phyloP scores from a whole-genome alignment of 2,113 vertebrate genomes.

The Sander vitreus region DNA sequence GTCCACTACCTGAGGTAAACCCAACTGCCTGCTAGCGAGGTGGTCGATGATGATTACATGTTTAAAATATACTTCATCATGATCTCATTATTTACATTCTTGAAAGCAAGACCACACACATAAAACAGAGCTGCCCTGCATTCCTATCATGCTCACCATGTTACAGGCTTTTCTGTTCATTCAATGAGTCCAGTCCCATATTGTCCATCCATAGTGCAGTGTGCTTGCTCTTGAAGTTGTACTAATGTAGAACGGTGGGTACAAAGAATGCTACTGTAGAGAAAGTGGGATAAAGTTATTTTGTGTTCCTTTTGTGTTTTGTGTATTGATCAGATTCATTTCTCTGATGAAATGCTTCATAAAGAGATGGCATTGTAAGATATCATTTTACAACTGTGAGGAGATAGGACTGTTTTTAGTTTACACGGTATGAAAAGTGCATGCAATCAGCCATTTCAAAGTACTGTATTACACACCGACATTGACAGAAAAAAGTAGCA shows the following conservation, averaged over 20 bases:
- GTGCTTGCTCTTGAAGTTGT: not conserved
- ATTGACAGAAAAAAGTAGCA: slow-evolving; percentile 20
- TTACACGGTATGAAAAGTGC: slow-evolving; percentile 26
- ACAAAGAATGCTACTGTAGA: not conserved
- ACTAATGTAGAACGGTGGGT: not conserved
- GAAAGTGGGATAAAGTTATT: slow-evolving; percentile 1
- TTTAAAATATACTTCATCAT: slow-evolving; percentile 30
- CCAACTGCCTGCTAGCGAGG: slow-evolving; percentile 45
- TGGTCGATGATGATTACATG: slow-evolving; percentile 43
- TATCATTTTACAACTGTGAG: not conserved
- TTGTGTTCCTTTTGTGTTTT: not conserved
- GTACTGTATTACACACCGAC: slow-evolving; percentile 12
- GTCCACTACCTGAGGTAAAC: slow-evolving; percentile 86
- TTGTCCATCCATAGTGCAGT: slow-evolving; percentile 22
- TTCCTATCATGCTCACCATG: slow-evolving; percentile 23
- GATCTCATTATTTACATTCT: slow-evolving; percentile 30
- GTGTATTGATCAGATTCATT: not conserved
- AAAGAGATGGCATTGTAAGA: not conserved
- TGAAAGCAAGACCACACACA: not conserved
- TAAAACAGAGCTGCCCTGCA: slow-evolving; percentile 9
- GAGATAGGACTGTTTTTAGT: not conserved
- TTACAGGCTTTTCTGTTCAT: slow-evolving; percentile 20
- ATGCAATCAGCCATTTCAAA: slow-evolving; percentile 50
- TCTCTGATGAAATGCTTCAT: not conserved
- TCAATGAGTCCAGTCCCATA: slow-evolving; percentile 14